Base-by-base conservation (phyloP, 1,140 invertebrate genomes). In the Homalodisca vitripennis region DNA sequence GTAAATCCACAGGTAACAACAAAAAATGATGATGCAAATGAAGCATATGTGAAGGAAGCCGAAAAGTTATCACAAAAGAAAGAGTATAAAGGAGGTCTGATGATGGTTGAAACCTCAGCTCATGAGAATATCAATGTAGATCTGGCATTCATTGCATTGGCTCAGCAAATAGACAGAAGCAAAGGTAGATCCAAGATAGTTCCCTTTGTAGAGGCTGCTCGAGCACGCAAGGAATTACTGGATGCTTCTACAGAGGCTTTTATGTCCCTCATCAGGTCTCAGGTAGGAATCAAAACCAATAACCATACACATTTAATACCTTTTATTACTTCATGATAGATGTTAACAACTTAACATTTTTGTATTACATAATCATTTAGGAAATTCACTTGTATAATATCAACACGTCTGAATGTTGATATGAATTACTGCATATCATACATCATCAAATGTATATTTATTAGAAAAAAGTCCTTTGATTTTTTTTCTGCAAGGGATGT, bases 61-160 rank as follows among this genome's bases (percentile, higher is more conserved):
- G 94, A 98, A 76, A 90, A 90, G 76, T 82, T 98, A 51, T 85
- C 95, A 0, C 88, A 89, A 76, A 84, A 94, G 29, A 97, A 97
- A 79, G 96, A 98, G 79, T 97, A 95, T 77, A 96, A 95, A 78
- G 88, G 89, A 69, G 84, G 85, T 71, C 93, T 98, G 73, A 88
- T 92, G 0, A 82, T 98, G 51, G 89, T 99, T 34, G 97, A 98
- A 84, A 97, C 95, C 0, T 98, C 95, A 14, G 90, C 96, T 10
- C 95, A 98, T 77, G 93, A 98, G 77, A 98, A 97, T 80, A 94
- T 99, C 57, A 99, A 99, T 80, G 92, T 98, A 20, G 97, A 98
- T 78, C 82, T 93, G 71, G 93, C 96, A 10, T 98, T 98, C 80
- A 86, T 98, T 76, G 84, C 94, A 55, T 80, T 98, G 31, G 95